A percentile compares a stretch with the other conserved stretches of the same genome.
Conservation (phyloP, 2,888 invertebrate genomes). For the Diaphora mendica region DNA sequence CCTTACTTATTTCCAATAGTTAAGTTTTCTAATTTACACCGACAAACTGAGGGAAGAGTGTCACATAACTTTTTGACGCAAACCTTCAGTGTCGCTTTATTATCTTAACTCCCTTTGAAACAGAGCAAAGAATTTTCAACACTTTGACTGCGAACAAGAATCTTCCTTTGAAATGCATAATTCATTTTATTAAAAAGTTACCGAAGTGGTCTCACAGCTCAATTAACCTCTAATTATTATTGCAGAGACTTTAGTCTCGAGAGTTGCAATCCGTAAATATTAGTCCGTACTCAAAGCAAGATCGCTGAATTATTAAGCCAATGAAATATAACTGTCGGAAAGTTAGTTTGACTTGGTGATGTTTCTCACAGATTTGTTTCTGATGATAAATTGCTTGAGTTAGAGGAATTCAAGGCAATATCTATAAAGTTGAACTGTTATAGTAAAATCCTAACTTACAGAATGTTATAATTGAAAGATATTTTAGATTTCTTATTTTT, state of each 20-base stretch:
- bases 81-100: constrained; percentile 43
- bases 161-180: constrained; percentile 45
- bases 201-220: constrained; percentile 25
- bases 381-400: constrained; percentile 44
- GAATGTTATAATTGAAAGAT: neutral
- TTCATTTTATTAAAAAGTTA: constrained; percentile 51
- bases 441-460: constrained; percentile 8
- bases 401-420: constrained; percentile 25
- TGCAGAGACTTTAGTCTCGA: constrained; percentile 29
- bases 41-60: constrained; percentile 29
- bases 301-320: constrained; percentile 44
- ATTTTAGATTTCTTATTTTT: neutral
- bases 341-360: constrained; percentile 46
- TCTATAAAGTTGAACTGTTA: constrained; percentile 23
- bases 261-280: constrained; percentile 49
- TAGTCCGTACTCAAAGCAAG: constrained; percentile 41
- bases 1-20: neutral
- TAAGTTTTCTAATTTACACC: constrained; percentile 10
- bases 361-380: constrained; percentile 49
- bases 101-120: constrained; percentile 43
- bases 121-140: constrained; percentile 41
- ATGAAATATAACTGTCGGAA: constrained; percentile 43
- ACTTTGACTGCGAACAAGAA: constrained; percentile 24
- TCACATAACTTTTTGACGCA: constrained; percentile 35
- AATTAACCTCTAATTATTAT: constrained; percentile 49